Evolutionary conservation across 2,797 vertebrate species (phyloP), one percentile per base, ranked within the genome.

Genomic region (Ambastaia sidthimunki): DNA sequence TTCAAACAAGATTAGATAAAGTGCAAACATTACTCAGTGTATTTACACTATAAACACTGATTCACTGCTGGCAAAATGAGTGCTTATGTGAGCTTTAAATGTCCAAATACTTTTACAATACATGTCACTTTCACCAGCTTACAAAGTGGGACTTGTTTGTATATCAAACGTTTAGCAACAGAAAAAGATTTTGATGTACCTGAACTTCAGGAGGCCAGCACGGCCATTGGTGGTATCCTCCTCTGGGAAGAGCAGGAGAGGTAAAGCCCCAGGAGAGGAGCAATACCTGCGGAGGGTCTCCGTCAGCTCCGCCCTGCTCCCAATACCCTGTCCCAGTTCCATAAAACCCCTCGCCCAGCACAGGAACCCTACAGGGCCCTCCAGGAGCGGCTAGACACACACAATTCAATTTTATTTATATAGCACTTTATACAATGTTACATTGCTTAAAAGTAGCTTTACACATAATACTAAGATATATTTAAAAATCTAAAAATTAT

Each of bases 341-440:
- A 98, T 91, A 91, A 97, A 99, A 16, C 97, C 98, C 81, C 97
- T 93, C 4, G 98, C 98, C 97, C 98, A 99, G 84, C 97, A 98
- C 87, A 99, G 88, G 83, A 99, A 98, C 55, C 97, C 97, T 0
- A 95, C 95, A 65, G 95, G 92, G 59, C 95, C 93, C 0, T 95
- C 95, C 85, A 98, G 71, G 3, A 96, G 93, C 4, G 98, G 97
- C 98, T 99, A 69, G 59, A 37, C 31, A 41, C 31, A 71, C n/a
- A 71, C 44, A 54, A 59, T 28, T 28, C 28, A 28, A 28, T 28
- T 28, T 28, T 28, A 28, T 28, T 28, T 28, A 28, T 2, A 28
- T 28, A 28, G 28, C 4, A 4, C 4, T 28, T 28, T 28, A 28
- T 28, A 28, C 28, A 28, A 28, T 28, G 28, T 28, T 28, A 28